A percentile compares a stretch with the other conserved stretches of the same genome.
These are phyloP conservation scores for Drosophila guanche DNA, from an alignment of 1,140 invertebrate genomes.

Conservation along the genomic window DNA sequence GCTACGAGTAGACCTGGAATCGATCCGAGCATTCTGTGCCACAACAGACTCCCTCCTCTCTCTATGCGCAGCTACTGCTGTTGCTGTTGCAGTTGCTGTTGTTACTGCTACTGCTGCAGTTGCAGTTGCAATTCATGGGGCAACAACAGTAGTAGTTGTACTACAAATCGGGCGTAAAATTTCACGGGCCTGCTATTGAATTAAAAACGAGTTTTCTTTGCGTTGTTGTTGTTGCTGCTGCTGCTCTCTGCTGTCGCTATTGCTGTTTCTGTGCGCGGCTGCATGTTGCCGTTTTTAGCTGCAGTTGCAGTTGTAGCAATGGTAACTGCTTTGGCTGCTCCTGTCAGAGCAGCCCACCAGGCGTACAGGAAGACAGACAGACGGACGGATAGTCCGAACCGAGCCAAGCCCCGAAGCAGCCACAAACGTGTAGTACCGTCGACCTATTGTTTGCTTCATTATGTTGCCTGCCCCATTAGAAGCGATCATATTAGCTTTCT, in stretches of 20 bases:
- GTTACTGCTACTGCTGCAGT: constrained; percentile 29
- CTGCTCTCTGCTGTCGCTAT: constrained; percentile 22
- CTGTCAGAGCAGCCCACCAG: constrained; percentile 9
- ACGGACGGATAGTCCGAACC: constrained; percentile 11
- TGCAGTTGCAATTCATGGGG: constrained; percentile 38
- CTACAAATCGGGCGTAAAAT: constrained; percentile 83
- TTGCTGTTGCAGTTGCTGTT: constrained; percentile 12
- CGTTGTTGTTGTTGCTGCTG: constrained; percentile 31
- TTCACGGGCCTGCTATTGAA: constrained; percentile 83
- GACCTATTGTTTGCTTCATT: constrained; percentile 70
- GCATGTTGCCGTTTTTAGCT: constrained; percentile 46
- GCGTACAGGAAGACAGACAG: background rate
- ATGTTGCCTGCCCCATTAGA: background rate
- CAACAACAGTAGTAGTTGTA: constrained; percentile 79
- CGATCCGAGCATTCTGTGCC: constrained; percentile 4
- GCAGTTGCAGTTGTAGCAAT: constrained; percentile 29
- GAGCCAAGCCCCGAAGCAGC: constrained; percentile 63
- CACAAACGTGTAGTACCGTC: constrained; percentile 58
- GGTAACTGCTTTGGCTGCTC: constrained; percentile 18
- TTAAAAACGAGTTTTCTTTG: constrained; percentile 77
- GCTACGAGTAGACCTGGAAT: constrained; percentile 26
- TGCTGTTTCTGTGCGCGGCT: constrained; percentile 11
- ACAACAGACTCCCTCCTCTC: constrained; percentile 9
- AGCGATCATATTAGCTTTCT: constrained; percentile 8
- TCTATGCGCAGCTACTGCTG: background rate